Base-by-base conservation (phyloP, 2,797 vertebrate species). In the Tamandua tetradactyla region DNA sequence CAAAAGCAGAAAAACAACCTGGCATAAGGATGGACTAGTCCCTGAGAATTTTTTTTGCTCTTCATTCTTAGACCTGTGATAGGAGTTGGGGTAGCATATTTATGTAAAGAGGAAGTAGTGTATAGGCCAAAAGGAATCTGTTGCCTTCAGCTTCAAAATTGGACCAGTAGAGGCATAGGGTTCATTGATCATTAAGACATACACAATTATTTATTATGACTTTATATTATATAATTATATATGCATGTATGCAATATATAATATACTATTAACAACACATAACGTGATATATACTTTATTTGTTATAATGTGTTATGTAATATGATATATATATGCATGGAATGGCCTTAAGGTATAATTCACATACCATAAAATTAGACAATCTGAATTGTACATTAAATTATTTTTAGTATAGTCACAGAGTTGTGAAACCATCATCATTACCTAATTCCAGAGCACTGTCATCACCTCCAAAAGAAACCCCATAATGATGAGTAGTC, bases 381-480 rank as follows among this genome's bases (percentile, higher is more conserved):
- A 76, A 75, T 49, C 68, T 74, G 80, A 86, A 85, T 13, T 23
- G 5, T 72, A 62, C 30, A 80, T 64, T 93, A 57, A 94, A 15
- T 59, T 35, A 10, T 79, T 42, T 64, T 47, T 75, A 83, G n/a
- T 71, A 17, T 40, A 62, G 27, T 69, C 30, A 74, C 57, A 79
- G n/a, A 47, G 22, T 71, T 78, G 27, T 61, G 14, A 11, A 59
- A 71, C 14, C 35, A 49, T 66, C 14, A 82, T 13, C 64, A 9
- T 27, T 85, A 40, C 40, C 52, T 96, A 89, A 80, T 76, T 91
- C 4, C 35, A 75, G 59, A 80, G 49, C 11, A 55, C 83, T 94
- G 75, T 74, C 17, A 59, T 88, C 15, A 89, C 14, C 37, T 18
- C 14, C 30, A 2, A 75, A 55, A 87, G 83, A 91, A 89, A n/a